Conservation (phyloP, 2,113 vertebrate species). For the Xenopus laevis region DNA sequence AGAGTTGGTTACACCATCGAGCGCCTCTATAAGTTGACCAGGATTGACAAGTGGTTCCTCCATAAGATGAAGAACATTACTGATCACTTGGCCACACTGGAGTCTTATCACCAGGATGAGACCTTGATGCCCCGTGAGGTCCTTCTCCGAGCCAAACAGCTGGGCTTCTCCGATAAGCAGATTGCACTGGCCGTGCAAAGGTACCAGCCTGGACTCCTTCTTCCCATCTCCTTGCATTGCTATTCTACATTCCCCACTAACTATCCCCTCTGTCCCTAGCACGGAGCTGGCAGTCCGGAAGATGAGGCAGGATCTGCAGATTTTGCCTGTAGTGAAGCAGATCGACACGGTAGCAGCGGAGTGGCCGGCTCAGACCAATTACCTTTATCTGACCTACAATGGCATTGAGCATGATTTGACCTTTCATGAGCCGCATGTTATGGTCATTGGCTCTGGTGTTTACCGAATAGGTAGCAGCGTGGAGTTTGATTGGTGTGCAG, state of each 20-base stretch:
- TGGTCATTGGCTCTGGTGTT: slow-evolving; percentile 93
- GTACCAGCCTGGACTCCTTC: slow-evolving; percentile 53
- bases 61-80: slow-evolving; percentile 93
- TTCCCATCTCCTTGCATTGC: no score
- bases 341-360: slow-evolving; percentile 94
- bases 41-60: slow-evolving; percentile 96
- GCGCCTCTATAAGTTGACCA: slow-evolving; percentile 87
- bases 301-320: slow-evolving; percentile 82
- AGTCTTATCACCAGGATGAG: slow-evolving; percentile 70
- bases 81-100: slow-evolving; percentile 72
- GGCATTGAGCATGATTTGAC: slow-evolving; percentile 77
- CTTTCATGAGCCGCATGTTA: slow-evolving; percentile 80
- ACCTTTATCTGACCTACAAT: slow-evolving; percentile 92
- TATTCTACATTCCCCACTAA: not conserved
- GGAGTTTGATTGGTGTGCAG: slow-evolving; percentile 96
- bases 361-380: slow-evolving; percentile 93
- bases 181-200: slow-evolving; percentile 89
- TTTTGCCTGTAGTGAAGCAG: slow-evolving; percentile 91
- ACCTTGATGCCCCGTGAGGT: slow-evolving; percentile 69
- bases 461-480: slow-evolving; percentile 97
- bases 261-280: slow-evolving; percentile 55
- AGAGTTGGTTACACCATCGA: slow-evolving; percentile 82
- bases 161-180: slow-evolving; percentile 96
- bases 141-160: slow-evolving; percentile 84
- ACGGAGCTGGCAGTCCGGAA: slow-evolving; percentile 91